phyloP scores from a whole-genome alignment of 2,797 vertebrate species.

The Myripristis murdjan region DNA sequence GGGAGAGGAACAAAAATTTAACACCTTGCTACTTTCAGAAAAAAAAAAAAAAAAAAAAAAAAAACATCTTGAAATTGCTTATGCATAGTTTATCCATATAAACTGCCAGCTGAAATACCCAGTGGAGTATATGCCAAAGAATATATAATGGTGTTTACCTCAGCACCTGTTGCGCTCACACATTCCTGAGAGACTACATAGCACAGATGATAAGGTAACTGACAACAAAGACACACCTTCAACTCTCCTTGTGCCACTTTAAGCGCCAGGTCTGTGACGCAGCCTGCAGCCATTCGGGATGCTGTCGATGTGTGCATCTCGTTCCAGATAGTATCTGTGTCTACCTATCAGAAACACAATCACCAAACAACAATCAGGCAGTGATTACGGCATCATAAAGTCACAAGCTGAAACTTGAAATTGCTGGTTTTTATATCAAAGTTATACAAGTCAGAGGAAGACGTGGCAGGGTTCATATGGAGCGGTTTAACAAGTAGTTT shows the following conservation, averaged over 20 bases:
- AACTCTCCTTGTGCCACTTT: slow-evolving; percentile 91
- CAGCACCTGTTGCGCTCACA: slow-evolving; percentile 13
- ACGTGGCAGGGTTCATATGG: too few relatives aligned
- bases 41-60: too few relatives aligned
- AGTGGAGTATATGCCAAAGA: background rate
- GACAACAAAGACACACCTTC: slow-evolving; percentile 83
- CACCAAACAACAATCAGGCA: background rate
- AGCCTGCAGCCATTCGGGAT: slow-evolving; percentile 89
- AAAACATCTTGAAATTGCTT: background rate
- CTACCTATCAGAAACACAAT: slow-evolving; percentile 82
- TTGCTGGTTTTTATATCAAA: background rate
- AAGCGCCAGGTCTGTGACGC: slow-evolving; percentile 92
- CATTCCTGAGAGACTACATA: background rate
- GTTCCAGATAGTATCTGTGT: slow-evolving; percentile 92
- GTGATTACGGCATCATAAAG: background rate
- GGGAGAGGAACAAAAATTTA: slow-evolving; percentile 50
- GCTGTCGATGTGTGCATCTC: slow-evolving; percentile 91
- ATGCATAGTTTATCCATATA: background rate
- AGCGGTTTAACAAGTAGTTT: too few relatives aligned
- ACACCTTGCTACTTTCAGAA: slow-evolving; percentile 35
- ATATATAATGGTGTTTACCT: background rate
- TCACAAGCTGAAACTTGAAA: background rate
- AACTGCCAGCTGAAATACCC: background rate
- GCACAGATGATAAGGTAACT: slow-evolving; percentile 6
- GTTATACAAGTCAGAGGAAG: too few relatives aligned